Evolutionary conservation across 1,140 invertebrate species (phyloP).

Genomic region (Steinernema khuongi): DNA sequence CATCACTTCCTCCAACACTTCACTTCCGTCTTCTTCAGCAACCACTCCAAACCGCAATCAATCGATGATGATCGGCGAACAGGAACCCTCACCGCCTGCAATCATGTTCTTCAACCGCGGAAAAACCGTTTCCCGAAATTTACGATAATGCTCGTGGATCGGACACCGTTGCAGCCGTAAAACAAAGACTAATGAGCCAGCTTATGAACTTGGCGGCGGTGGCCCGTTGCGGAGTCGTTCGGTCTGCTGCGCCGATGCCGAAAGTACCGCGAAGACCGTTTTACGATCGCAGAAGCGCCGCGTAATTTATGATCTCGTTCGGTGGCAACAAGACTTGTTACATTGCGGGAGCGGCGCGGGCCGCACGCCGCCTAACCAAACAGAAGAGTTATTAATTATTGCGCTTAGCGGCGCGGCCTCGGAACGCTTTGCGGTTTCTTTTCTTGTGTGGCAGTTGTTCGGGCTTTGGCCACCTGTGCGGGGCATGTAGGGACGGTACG

Average conservation of each 20-base stretch:
- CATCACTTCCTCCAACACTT: background rate
- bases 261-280: background rate
- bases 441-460: background rate
- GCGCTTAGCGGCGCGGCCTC: background rate
- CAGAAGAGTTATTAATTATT: constrained; percentile 15
- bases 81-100: background rate
- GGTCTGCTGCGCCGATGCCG: background rate
- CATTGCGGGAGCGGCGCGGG: background rate
- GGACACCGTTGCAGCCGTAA: background rate
- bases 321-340: constrained; percentile 14
- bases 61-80: background rate
- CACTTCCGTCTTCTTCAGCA: background rate
- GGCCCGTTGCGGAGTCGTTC: background rate
- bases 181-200: constrained; percentile 7
- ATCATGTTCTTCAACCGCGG: background rate
- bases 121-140: constrained; percentile 9
- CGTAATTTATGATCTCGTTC: constrained; percentile 17
- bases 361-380: constrained; percentile 14
- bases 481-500: background rate
- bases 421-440: constrained; percentile 3
- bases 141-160: background rate
- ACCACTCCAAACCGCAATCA: background rate
- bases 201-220: background rate
- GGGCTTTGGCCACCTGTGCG: background rate
- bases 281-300: too few species aligned